Conservation (phyloP, 2,888 invertebrate species). For the Coelogynopora nodosa region DNA sequence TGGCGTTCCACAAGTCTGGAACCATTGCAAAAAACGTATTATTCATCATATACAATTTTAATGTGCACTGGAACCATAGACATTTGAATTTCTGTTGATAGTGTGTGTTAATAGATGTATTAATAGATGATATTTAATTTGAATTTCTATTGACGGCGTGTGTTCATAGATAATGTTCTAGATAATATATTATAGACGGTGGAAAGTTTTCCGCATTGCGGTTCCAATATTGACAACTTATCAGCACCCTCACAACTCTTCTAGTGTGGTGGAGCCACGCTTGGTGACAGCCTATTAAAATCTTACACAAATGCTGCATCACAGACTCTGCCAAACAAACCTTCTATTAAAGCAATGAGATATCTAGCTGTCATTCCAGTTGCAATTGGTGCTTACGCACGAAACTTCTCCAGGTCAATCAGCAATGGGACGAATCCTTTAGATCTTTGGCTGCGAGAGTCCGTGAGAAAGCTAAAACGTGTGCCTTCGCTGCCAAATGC, state of each 20-base stretch:
- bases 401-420: neutral
- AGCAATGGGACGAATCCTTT: neutral
- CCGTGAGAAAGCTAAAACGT: neutral
- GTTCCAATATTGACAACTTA: neutral
- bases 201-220: no score
- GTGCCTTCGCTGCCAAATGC: neutral
- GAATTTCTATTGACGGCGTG: no score
- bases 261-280: neutral
- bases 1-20: no score
- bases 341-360: neutral
- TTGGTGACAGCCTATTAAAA: conserved; percentile 3
- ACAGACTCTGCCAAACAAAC: neutral
- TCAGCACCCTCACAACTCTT: conserved; percentile 14
- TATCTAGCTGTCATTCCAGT: conserved; percentile 6
- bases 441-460: conserved; percentile 12
- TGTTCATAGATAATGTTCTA: no score
- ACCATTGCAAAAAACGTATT: no score
- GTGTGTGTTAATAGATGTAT: no score
- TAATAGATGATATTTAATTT: no score
- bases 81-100: no score
- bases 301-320: neutral
- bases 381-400: neutral
- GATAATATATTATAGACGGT: no score
- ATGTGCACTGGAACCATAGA: no score
- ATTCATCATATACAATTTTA: no score